Evolutionary conservation across 2,113 vertebrate species (phyloP).

Genomic region (Zosterops hypoxanthus): DNA sequence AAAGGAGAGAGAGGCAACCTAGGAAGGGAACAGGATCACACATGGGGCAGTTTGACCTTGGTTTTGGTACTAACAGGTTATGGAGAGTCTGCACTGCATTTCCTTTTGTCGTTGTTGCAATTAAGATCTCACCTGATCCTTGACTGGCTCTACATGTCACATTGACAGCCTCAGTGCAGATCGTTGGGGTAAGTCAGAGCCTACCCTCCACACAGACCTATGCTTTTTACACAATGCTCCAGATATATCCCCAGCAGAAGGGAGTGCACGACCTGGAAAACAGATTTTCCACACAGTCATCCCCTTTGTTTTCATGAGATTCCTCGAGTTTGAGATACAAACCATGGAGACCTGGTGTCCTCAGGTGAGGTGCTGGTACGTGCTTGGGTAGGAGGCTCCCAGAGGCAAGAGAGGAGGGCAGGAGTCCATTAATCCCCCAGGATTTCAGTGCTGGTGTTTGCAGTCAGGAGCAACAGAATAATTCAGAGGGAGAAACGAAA

Average conservation of each 20-base stretch:
- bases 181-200: neutral
- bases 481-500: neutral
- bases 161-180: neutral
- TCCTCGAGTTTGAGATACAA: neutral
- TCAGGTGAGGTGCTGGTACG: neutral
- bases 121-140: neutral
- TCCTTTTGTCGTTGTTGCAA: rapidly evolving
- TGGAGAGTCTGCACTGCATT: neutral
- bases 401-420: neutral
- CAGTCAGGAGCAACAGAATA: neutral
- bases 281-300: neutral
- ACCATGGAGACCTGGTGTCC: neutral
- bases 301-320: neutral
- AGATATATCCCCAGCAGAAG: neutral
- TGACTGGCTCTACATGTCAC: neutral
- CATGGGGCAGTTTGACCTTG: neutral
- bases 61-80: neutral
- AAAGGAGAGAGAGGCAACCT: neutral
- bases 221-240: neutral
- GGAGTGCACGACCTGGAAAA: neutral
- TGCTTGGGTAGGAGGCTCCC: neutral
- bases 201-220: neutral
- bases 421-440: neutral
- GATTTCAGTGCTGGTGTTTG: neutral
- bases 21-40: neutral